Percentiles rank a stretch among this genome's conserved stretches.
Conservation (phyloP, 1,140 invertebrate species). For the Cherax destructor region DNA sequence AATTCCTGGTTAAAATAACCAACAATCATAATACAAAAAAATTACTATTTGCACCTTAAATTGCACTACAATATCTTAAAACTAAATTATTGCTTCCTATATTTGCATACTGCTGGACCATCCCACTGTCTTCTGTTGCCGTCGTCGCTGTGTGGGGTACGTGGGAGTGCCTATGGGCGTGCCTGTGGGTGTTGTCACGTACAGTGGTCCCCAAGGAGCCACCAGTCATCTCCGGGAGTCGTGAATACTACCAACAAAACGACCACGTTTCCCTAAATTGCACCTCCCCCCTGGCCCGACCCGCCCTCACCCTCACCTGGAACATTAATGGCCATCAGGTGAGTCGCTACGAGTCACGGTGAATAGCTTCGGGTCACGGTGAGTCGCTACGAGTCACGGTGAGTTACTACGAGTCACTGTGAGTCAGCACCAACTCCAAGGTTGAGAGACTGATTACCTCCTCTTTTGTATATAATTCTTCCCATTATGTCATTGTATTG, state of each 20-base stretch:
- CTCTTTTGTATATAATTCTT: too few relatives aligned
- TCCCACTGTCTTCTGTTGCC: too few relatives aligned
- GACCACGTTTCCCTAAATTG: slow-evolving; percentile 51
- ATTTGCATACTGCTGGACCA: background rate
- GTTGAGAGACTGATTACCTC: too few relatives aligned
- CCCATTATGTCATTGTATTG: too few relatives aligned
- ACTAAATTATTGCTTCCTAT: background rate
- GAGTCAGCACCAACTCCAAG: too few relatives aligned
- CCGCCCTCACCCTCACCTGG: slow-evolving; percentile 40
- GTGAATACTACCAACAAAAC: slow-evolving; percentile 55
- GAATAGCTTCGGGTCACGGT: background rate
- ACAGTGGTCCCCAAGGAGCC: slow-evolving; percentile 49
- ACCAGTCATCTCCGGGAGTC: slow-evolving; percentile 49
- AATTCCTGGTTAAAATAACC: too few relatives aligned
- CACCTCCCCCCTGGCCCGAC: slow-evolving; percentile 29
- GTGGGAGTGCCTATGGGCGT: too few relatives aligned
- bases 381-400: background rate
- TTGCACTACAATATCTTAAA: background rate
- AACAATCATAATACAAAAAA: background rate
- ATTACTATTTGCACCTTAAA: background rate
- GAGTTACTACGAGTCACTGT: too few relatives aligned
- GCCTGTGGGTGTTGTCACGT: background rate
- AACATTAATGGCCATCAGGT: slow-evolving; percentile 43
- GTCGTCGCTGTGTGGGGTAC: background rate
- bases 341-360: background rate